Percentiles rank a stretch among this genome's conserved stretches.
phyloP scores from a whole-genome alignment of 2,113 vertebrate genomes.

The Erythrolamprus reginae region DNA sequence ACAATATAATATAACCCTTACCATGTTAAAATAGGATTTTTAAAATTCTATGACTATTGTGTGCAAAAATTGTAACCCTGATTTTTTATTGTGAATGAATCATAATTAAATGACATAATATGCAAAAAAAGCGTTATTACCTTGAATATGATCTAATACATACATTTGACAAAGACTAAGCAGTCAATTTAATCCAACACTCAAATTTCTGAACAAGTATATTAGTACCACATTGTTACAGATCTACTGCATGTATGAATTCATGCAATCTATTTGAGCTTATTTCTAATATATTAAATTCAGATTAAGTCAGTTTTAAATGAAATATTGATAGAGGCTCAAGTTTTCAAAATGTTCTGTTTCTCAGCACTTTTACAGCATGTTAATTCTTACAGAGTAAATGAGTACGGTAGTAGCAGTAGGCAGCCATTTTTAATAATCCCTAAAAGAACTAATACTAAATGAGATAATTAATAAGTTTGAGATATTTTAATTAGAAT shows the following conservation, averaged over 20 bases:
- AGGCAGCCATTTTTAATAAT: not conserved
- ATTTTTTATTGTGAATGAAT: not conserved
- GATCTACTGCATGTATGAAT: not conserved
- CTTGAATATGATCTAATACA: not conserved
- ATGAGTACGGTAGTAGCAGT: not conserved
- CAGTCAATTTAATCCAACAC: not conserved
- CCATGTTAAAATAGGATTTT: not conserved
- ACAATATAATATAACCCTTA: not conserved
- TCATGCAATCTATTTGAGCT: not conserved
- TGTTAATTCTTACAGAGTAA: not conserved
- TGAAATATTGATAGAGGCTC: not conserved
- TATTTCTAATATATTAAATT: not conserved
- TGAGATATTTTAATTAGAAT: not conserved
- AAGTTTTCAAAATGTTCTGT: not conserved
- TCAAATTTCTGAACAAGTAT: not conserved
- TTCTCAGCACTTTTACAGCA: not conserved
- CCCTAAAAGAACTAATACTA: not conserved
- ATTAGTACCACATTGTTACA: not conserved
- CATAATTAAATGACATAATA: constrained; percentile 1
- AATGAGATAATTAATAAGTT: too few relatives aligned
- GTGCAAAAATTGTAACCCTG: not conserved
- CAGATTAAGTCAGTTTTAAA: not conserved
- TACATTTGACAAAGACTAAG: not conserved
- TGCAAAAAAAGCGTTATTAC: not conserved
- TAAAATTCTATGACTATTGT: not conserved